Evolutionary conservation across 2,888 invertebrate genomes (phyloP).

Genomic region (Hemithea aestivaria): DNA sequence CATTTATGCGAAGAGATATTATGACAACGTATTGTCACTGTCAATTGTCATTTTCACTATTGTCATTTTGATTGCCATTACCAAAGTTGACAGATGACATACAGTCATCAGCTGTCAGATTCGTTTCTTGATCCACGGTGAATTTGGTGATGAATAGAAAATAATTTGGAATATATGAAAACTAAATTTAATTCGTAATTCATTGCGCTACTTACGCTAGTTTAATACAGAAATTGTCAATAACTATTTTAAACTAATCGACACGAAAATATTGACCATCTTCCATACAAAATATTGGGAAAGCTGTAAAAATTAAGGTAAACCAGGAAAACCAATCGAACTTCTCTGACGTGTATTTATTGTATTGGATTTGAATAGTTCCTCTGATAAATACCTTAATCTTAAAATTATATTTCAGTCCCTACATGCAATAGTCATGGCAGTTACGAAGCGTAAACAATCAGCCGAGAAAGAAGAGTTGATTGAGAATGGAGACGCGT

Average conservation of each 20-base stretch:
- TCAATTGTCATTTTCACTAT: no score
- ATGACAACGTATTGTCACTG: no score
- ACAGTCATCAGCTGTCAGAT: no score
- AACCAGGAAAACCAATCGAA: slow-evolving; percentile 17
- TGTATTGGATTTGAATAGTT: slow-evolving; percentile 35
- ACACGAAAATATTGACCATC: not conserved
- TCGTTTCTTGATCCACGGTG: no score
- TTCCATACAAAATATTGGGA: slow-evolving; percentile 17
- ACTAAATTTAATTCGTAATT: no score
- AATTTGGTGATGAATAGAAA: no score
- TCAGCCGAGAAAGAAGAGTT: slow-evolving; percentile 59
- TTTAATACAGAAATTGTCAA: no score
- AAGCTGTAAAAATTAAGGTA: slow-evolving; percentile 62
- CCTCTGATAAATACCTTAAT: slow-evolving; percentile 8
- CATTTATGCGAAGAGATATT: no score
- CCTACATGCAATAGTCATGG: slow-evolving; percentile 56
- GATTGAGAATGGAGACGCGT: slow-evolving; percentile 62
- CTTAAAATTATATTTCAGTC: slow-evolving; percentile 44
- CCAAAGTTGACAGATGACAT: no score
- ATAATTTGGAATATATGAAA: no score
- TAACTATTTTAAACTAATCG: not conserved
- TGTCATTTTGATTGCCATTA: no score
- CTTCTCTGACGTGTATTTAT: slow-evolving; percentile 58
- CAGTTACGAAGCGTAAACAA: slow-evolving; percentile 65
- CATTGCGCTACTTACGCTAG: no score